Conservation (phyloP, 2,888 invertebrate genomes). For the Cephus pygmeus region DNA sequence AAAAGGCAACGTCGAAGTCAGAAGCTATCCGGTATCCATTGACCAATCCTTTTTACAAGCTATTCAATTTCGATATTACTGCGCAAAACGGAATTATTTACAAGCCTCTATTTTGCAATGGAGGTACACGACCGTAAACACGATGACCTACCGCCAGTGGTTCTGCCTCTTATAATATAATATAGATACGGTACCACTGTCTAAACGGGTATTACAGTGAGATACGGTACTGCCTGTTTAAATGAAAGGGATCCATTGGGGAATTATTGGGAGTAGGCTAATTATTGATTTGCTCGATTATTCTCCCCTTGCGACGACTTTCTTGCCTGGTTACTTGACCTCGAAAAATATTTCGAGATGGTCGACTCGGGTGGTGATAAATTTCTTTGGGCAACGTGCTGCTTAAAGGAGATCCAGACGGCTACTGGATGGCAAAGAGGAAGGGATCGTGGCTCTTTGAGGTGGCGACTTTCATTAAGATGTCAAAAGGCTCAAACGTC, state of each 20-base stretch:
- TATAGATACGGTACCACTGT: not conserved
- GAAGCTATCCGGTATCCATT: not conserved
- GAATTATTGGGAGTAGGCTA: not conserved
- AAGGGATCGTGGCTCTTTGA: not conserved
- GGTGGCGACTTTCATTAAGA: not conserved
- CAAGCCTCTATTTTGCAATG: not conserved
- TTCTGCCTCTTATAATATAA: not conserved
- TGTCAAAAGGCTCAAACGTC: not conserved
- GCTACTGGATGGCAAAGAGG: not conserved
- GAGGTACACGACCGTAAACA: not conserved
- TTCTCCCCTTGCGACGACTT: not conserved
- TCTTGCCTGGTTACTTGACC: not conserved
- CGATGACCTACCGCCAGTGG: not conserved
- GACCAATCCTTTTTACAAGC: conserved; percentile 7
- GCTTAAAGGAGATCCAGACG: too few relatives aligned
- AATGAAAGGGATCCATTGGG: not conserved
- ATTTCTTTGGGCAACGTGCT: not conserved
- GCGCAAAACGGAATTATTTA: conserved; percentile 2
- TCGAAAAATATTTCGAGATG: not conserved
- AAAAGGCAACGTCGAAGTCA: not conserved
- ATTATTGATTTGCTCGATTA: not conserved
- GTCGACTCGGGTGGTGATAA: not conserved
- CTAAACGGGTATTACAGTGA: not conserved
- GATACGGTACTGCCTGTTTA: not conserved
- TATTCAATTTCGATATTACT: not conserved